Conservation (phyloP, 2,888 invertebrate genomes). For the Melanchra persicariae region DNA sequence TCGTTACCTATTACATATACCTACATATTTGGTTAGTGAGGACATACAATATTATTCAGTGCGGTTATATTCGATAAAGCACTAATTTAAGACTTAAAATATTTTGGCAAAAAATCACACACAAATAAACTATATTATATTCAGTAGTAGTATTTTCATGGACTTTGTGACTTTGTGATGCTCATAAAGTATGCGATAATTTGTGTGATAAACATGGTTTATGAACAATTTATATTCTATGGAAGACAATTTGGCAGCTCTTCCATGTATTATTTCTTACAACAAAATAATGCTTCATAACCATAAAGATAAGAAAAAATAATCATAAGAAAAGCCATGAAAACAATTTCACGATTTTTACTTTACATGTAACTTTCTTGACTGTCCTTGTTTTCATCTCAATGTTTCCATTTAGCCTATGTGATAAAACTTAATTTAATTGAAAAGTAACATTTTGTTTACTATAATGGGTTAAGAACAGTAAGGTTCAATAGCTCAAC, state of each 20-base stretch:
- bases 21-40: too few relatives aligned
- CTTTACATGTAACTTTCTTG: too few relatives aligned
- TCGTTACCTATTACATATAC: too few relatives aligned
- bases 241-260: constrained; percentile 50
- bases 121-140: not conserved
- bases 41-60: too few relatives aligned
- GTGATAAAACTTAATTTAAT: too few relatives aligned
- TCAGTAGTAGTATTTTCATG: constrained; percentile 12
- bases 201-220: constrained; percentile 31
- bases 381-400: too few relatives aligned
- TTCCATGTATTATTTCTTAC: constrained; percentile 2
- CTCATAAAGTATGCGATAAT: constrained; percentile 24
- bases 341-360: not conserved
- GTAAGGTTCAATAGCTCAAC: too few relatives aligned
- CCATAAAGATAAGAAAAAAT: not conserved
- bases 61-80: too few relatives aligned
- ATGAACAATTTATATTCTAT: constrained; percentile 35
- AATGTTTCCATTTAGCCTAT: too few relatives aligned
- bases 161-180: constrained; percentile 7
- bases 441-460: too few relatives aligned
- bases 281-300: not conserved
- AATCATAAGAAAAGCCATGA: constrained; percentile 4
- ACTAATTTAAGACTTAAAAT: not conserved
- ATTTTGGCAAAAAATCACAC: not conserved
- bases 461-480: too few relatives aligned